Evolutionary conservation across 2,888 invertebrate genomes (phyloP).

Genomic region (Pyrgus malvae): DNA sequence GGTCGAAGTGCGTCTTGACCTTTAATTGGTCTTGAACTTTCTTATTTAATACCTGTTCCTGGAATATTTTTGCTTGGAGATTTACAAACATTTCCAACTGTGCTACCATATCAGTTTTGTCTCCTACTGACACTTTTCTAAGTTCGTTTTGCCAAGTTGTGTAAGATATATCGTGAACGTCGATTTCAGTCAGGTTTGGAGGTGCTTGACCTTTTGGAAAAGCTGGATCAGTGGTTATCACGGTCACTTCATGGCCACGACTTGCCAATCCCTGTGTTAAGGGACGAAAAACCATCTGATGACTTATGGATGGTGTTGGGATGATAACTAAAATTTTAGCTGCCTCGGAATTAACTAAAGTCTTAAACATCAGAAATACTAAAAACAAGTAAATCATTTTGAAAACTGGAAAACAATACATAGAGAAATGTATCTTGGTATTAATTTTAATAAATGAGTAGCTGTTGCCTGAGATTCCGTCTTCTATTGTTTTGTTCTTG

Average conservation of each 20-base stretch:
- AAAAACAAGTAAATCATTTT: no score
- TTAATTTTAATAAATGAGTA: no score
- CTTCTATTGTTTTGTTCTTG: no score
- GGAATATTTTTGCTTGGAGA: constrained; percentile 25
- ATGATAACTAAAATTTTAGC: constrained; percentile 50
- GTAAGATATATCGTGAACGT: constrained; percentile 53
- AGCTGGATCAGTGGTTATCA: constrained; percentile 53
- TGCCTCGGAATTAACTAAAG: no score
- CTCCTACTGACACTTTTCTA: constrained; percentile 22
- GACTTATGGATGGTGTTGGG: constrained; percentile 54
- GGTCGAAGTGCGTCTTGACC: constrained; percentile 42
- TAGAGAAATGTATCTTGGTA: no score
- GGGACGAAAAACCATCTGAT: no score
- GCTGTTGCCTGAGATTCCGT: no score
- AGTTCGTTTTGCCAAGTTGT: constrained; percentile 27
- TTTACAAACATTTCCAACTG: constrained; percentile 25
- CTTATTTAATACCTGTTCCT: constrained; percentile 31
- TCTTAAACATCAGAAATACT: no score
- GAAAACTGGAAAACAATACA: no score
- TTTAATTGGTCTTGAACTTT: constrained; percentile 33
- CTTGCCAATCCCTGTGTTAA: constrained; percentile 37
- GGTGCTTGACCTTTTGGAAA: constrained; percentile 46
- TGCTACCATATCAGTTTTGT: constrained; percentile 18
- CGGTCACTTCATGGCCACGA: constrained; percentile 58
- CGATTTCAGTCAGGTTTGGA: constrained; percentile 51